Percentiles rank a stretch among this genome's conserved stretches.
These are phyloP conservation scores for Drosophila mercatorum DNA, from an alignment of 2,888 invertebrate genomes.

Conservation along the genomic window DNA sequence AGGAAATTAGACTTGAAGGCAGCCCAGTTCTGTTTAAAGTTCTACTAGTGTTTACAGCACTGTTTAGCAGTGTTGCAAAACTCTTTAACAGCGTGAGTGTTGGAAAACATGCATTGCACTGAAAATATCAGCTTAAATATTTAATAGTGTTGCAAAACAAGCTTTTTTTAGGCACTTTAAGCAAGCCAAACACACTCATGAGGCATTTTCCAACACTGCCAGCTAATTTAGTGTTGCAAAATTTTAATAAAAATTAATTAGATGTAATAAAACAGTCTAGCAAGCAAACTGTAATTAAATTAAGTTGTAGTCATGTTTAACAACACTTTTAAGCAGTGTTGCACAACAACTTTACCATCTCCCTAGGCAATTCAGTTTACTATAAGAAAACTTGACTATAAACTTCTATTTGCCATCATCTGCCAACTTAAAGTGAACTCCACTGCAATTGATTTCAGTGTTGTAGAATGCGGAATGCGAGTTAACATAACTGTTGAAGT, in stretches of 20 bases:
- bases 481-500: neutral
- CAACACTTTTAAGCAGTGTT: neutral
- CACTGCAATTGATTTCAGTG: neutral
- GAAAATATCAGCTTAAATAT: no score
- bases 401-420: neutral
- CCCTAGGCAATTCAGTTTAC: neutral
- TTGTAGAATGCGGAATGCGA: neutral
- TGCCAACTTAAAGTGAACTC: neutral
- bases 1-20: no score
- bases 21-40: no score
- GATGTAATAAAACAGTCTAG: no score
- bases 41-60: neutral
- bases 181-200: no score
- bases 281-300: no score
- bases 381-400: neutral
- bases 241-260: no score
- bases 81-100: no score
- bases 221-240: neutral
- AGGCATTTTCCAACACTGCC: neutral
- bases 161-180: neutral
- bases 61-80: neutral
- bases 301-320: neutral
- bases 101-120: no score
- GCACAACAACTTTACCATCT: neutral
- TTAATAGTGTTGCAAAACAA: neutral